Evolutionary conservation across 1,140 invertebrate genomes (phyloP), one percentile per base, ranked within the genome.

Genomic region (Augochlora pura): DNA sequence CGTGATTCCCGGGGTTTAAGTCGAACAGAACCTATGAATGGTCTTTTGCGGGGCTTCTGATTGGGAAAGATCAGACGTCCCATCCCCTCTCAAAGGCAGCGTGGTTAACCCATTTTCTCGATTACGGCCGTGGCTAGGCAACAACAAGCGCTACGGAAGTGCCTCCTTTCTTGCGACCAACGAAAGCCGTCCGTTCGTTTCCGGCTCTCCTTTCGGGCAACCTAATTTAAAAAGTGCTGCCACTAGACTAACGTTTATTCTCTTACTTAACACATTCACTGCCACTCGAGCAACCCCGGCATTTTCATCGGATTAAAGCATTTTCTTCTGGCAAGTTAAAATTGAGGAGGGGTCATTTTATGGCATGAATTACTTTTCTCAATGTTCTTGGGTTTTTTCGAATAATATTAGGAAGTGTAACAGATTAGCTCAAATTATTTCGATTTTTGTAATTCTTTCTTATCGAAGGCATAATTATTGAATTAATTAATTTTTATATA

Each of bases 31-130:
- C 10, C n/a, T 25, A 66, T 62, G 59, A 80, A 66, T 84, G 66
- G 21, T 42, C 80, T 62, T 74, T 78, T 82, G 77, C 80, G 52
- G 73, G 42, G 72, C 79, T 86, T 80, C 81, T 81, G 78, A 88
- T 82, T 83, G 38, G 69, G 66, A 59, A 65, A 86, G 79, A 85
- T 88, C 84, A 80, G 69, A 80, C 64, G 82, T n/a, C 63, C 76
- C 76, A 84, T 87, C 72, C 42, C 67, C 77, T 85, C 82, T 83
- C 66, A 76, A 21, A 59, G 67, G 25, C n/a, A 52, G 67, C 42
- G 52, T 9, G 39, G 23, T 70, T 39, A 62, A 67, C 73, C 79
- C 79, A 87, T 88, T 89, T 88, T 80, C 82, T 73, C 72, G 84
- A 87, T 89, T 88, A 87, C 81, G 77, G 32, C 23, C 67, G 79